Conservation (phyloP, 1,140 invertebrate species). For the Drosophila mayri region DNA sequence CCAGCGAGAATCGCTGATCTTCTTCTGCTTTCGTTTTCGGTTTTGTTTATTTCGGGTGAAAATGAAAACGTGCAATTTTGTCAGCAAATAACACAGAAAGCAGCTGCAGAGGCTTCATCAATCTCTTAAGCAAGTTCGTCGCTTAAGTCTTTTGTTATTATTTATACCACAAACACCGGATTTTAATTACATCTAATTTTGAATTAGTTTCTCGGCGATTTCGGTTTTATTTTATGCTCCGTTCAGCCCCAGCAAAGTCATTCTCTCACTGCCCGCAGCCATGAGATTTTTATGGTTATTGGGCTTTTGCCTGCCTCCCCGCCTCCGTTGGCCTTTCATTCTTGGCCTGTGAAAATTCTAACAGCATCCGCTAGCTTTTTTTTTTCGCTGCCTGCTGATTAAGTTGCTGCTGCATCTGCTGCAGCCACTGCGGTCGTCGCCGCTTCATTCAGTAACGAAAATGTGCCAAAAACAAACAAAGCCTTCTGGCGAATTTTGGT, state of each 20-base stretch:
- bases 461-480: conserved; percentile 72
- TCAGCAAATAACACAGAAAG: conserved; percentile 26
- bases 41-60: conserved; percentile 49
- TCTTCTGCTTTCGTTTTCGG: conserved; percentile 46
- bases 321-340: conserved; percentile 21
- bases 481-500: not conserved
- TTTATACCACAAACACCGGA: conserved; percentile 39
- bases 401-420: conserved; percentile 61
- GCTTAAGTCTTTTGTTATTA: conserved; percentile 68
- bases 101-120: conserved; percentile 59
- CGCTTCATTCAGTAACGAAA: conserved; percentile 31
- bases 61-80: conserved; percentile 57
- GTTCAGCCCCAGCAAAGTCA: conserved; percentile 47
- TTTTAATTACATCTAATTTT: conserved; percentile 61
- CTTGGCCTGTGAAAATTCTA: conserved; percentile 63
- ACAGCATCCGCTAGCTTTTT: conserved; percentile 73
- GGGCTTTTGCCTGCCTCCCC: conserved; percentile 23
- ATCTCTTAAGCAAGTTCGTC: conserved; percentile 50
- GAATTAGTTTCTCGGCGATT: conserved; percentile 28
- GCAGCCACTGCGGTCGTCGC: conserved; percentile 14
- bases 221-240: conserved; percentile 14
- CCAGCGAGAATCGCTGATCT: conserved; percentile 24
- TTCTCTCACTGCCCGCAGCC: conserved; percentile 43
- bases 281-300: conserved; percentile 46
- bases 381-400: conserved; percentile 62